A percentile compares a stretch with the other conserved stretches of the same genome.
Evolutionary conservation across 2,888 invertebrate genomes (phyloP).

Genomic region (Drosophila subquinaria): DNA sequence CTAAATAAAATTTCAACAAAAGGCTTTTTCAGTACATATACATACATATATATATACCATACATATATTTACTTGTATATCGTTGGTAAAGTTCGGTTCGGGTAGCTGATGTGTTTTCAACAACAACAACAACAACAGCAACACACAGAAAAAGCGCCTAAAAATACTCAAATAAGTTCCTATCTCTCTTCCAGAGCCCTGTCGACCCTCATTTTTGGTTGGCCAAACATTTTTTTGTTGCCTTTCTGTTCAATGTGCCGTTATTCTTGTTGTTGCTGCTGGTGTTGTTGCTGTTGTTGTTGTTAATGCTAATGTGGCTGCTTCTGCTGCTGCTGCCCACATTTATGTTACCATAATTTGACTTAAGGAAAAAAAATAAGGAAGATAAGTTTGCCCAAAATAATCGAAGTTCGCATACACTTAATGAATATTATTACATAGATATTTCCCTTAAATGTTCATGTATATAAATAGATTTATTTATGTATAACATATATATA

Average conservation of each 20-base stretch:
- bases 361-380: conserved; percentile 56
- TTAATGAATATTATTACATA: neutral
- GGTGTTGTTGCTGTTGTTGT: conserved; percentile 36
- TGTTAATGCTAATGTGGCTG: conserved; percentile 54
- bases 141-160: conserved; percentile 66
- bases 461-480: no score
- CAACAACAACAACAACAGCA: conserved; percentile 29
- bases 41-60: neutral
- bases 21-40: conserved; percentile 51
- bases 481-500: no score
- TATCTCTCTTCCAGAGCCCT: conserved; percentile 66
- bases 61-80: conserved; percentile 13
- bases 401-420: conserved; percentile 28
- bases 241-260: conserved; percentile 52
- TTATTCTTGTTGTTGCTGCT: conserved; percentile 41
- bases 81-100: conserved; percentile 11
- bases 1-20: conserved; percentile 77
- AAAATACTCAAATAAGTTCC: conserved; percentile 75
- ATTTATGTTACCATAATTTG: conserved; percentile 81
- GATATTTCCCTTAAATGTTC: no score
- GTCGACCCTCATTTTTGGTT: conserved; percentile 79
- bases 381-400: conserved; percentile 4
- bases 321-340: conserved; percentile 63
- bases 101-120: conserved; percentile 40
- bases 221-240: conserved; percentile 66